Base-by-base conservation (phyloP, 2,888 invertebrate species). In the Harpalus rufipes region DNA sequence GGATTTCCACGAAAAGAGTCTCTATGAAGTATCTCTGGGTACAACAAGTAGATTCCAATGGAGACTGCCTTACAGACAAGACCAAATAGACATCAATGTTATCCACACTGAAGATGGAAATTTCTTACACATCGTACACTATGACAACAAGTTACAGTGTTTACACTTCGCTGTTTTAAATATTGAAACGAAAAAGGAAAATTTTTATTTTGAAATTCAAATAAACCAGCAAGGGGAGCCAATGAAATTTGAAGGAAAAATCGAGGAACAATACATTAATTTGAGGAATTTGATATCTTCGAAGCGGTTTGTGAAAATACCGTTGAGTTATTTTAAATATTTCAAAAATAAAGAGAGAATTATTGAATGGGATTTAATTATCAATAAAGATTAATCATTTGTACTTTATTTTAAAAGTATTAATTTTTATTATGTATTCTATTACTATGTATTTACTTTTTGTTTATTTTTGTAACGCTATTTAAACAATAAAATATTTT, bases 61-160 rank as follows among this genome's bases (percentile, higher is more conserved):
- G 85, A 58, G 21, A 39, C 16, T 85, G 32, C 80, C 85, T 1
- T 85, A 56, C 68, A 6, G 39, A 68, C 79, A 85, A 59, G 56
- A 72, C 12, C 85, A 85, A 80, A 18, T 80, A 7, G 59, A 85
- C 32, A 68, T 80, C n/a, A 85, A 72, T 21, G 25, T 85, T n/a
- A 56, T 85, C n/a, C 44, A 58, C 14, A 80, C 80, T n/a, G 32
- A 56, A 18, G 44, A 79, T 41, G 58, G 44, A 16, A 59, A 72
- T 10, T 85, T 80, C 39, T 39, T 79, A 21, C 80, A 80, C 18
- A 39, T 72, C 39, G 80, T 85, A n/a, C 80, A 72, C 21, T 85
- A 80, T 12, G 80, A 85, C 18, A 56, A 80, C 41, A n/a, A 6
- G 12, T 16, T 25, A n/a, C 32, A 68, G 21, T 32, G 10, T 32